A percentile compares a stretch with the other conserved stretches of the same genome.
These are phyloP conservation scores for Busseola fusca DNA, from an alignment of 2,888 invertebrate species.

Conservation along the genomic window DNA sequence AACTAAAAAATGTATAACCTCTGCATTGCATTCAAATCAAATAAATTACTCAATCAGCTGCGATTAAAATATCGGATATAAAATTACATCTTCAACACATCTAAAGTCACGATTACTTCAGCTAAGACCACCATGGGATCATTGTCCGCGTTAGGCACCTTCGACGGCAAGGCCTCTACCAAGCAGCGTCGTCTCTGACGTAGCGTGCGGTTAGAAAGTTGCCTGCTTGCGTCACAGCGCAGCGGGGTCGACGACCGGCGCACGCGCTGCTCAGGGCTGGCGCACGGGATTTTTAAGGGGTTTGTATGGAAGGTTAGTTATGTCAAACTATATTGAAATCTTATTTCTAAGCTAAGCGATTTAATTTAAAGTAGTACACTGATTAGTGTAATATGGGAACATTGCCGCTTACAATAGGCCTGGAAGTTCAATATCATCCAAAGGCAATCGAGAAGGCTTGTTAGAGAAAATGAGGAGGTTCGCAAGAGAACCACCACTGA, in stretches of 20 bases:
- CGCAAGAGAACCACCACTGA: background rate
- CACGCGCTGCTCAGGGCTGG: slow-evolving; percentile 65
- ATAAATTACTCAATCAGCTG: background rate
- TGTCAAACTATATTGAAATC: slow-evolving; percentile 1
- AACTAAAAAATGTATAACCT: slow-evolving; percentile 1
- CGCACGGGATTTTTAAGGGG: slow-evolving; percentile 26
- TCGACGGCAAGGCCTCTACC: slow-evolving; percentile 78
- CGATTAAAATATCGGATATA: slow-evolving; percentile 4
- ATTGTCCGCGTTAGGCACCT: slow-evolving; percentile 66
- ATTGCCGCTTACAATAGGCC: background rate
- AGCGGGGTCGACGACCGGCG: slow-evolving; percentile 78
- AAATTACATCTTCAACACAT: slow-evolving; percentile 33
- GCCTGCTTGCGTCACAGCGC: slow-evolving; percentile 86
- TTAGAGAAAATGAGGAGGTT: background rate
- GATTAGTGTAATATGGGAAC: background rate
- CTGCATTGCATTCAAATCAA: background rate
- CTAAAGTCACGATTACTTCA: slow-evolving; percentile 48
- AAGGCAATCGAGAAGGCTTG: background rate
- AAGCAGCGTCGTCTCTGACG: slow-evolving; percentile 78
- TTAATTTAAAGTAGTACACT: background rate
- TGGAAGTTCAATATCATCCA: background rate
- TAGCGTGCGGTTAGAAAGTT: slow-evolving; percentile 86
- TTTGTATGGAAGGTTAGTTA: slow-evolving; percentile 53
- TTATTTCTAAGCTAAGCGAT: background rate
- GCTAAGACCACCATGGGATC: slow-evolving; percentile 60